phyloP scores from a whole-genome alignment of 1,140 invertebrate species.

The Holcopasites calliopsidis region DNA sequence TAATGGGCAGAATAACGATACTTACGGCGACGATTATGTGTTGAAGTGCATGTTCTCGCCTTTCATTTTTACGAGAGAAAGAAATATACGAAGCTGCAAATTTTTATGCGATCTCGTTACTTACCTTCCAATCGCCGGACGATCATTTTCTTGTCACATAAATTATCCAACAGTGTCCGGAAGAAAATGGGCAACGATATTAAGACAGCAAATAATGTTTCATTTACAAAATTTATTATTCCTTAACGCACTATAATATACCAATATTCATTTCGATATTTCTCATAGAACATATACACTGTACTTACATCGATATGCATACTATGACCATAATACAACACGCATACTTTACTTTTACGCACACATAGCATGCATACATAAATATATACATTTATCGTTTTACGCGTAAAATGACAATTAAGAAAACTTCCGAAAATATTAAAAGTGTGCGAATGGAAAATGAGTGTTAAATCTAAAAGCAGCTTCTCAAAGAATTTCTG shows the following conservation, averaged over 20 bases:
- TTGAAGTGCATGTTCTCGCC: constrained; percentile 50
- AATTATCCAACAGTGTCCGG: no score
- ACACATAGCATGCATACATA: background rate
- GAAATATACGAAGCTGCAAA: constrained; percentile 63
- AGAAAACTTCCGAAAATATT: background rate
- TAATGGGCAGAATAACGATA: constrained; percentile 42
- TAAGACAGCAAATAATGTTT: background rate
- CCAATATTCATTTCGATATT: background rate
- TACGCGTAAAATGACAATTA: background rate
- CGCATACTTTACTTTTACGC: background rate
- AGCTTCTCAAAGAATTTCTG: no score
- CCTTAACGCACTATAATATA: no score
- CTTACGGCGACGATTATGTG: constrained; percentile 44
- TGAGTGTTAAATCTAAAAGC: no score
- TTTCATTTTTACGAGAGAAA: constrained; percentile 66
- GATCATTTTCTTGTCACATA: no score
- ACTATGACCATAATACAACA: background rate
- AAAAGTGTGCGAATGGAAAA: no score
- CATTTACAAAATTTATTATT: background rate
- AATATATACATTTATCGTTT: background rate
- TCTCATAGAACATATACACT: background rate
- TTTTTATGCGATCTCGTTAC: constrained; percentile 47
- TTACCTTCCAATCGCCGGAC: background rate
- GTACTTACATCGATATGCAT: no score
- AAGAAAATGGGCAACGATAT: background rate